Base-by-base conservation (phyloP, 2,797 vertebrate species). In the Smutsia gigantea region DNA sequence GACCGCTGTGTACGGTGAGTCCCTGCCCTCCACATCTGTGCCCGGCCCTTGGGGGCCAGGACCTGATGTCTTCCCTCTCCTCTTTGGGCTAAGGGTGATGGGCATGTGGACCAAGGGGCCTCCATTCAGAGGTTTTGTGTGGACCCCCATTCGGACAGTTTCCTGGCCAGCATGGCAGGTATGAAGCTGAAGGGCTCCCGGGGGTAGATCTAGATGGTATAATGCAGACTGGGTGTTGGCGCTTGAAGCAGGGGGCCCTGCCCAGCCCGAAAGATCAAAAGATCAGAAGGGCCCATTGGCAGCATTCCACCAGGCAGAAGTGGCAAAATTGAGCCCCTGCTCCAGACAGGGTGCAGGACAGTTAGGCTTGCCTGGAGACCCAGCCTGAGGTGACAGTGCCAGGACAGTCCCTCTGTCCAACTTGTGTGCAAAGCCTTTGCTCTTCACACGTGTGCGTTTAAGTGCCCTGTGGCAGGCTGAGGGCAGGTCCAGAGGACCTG, bases 371-470 rank as follows among this genome's bases (percentile, higher is more conserved):
- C 31, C 71, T 23, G 37, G 74, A 64, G 46, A 46, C 12, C 15
- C 27, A 1, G 9, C 69, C 29, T 1, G 21, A 59, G 46, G 51
- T 13, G 85, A 14, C 59, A 18, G 68, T 15, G n/a, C 37, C 1
- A 5, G 3, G 10, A 13, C 9, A 12, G 7, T 1, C 29, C 12
- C 69, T 34, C 7, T 27, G 17, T 59, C 21, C 4, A 27, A 10
- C 19, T 14, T 19, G n/a, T 5, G 7, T 3, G 49, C 71, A n/a
- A 37, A 66, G 29, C n/a, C 19, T 31, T 27, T 42, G 31, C 34
- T 25, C 25, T 27, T 59, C 1, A 19, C 1, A 0, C 4, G 18
- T 0, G 1, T 2, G 55, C 4, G 0, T 34, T 12, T 37, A 14
- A 5, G 6, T 71, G 17, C 31, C 5, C 23, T 5, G 4, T 6